A percentile compares a stretch with the other conserved stretches of the same genome.
Conservation (phyloP, 1,140 invertebrate genomes). For the Dryas iulia region DNA sequence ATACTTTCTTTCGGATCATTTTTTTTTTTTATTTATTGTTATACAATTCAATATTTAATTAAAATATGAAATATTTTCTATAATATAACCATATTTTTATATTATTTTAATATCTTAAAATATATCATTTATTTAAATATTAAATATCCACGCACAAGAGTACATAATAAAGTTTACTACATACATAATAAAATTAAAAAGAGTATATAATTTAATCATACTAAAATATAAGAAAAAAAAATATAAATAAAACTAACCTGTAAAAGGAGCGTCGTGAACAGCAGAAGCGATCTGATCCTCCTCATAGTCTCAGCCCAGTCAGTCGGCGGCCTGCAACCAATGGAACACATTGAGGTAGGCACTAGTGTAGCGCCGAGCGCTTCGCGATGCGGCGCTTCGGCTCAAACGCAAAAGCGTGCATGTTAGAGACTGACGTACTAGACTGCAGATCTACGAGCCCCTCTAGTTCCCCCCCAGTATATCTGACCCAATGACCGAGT, state of each 20-base stretch:
- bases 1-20: no score
- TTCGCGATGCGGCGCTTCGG: slow-evolving; percentile 40
- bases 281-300: slow-evolving; percentile 67
- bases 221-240: no score
- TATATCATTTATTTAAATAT: no score
- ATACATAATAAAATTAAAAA: no score
- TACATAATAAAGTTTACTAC: no score
- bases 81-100: no score
- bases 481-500: slow-evolving; percentile 74
- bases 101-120: no score
- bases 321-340: slow-evolving; percentile 71
- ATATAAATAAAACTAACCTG: slow-evolving; percentile 47
- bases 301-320: slow-evolving; percentile 70
- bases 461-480: slow-evolving; percentile 33
- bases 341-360: slow-evolving; percentile 52
- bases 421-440: slow-evolving; percentile 38
- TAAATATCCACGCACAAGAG: no score
- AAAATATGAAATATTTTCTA: no score
- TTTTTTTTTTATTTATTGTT: no score
- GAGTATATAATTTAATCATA: no score
- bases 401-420: slow-evolving; percentile 36
- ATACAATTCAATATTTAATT: no score
- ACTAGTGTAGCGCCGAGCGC: slow-evolving; percentile 50
- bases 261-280: slow-evolving; percentile 68
- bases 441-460: slow-evolving; percentile 31